Base-by-base conservation (phyloP, 2,113 vertebrate genomes). In the Acrocephalus kingi region DNA sequence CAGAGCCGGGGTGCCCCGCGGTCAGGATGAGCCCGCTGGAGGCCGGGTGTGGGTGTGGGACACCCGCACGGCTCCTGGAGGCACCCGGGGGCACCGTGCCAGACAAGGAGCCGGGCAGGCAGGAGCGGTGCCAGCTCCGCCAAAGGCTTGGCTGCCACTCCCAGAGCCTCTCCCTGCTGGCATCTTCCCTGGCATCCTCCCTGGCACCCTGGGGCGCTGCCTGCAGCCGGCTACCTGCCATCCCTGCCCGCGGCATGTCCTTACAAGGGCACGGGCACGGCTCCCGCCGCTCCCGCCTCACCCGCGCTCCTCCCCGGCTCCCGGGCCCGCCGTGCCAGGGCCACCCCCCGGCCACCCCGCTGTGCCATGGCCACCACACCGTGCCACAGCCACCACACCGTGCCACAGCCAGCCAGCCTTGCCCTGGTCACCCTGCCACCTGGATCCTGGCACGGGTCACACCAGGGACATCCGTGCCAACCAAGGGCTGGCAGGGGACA, bases 231-330 rank as follows among this genome's bases (percentile, higher is more conserved):
- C 76, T 55, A 82, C 95, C 86, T 77, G 61, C 61, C 76, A 15
- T 4, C 72, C 3, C 25, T 68, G 69, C 82, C 87, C 8, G 1
- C 82, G 10, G 52, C 78, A 87, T 94, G 71, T 33, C 96, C 93
- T 90, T 95, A 94, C 91, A 94, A 95, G 93, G 96, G 35, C 94
- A 94, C 52, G 28, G 90, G 81, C 92, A 93, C 25, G 0, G 81
- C 69, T 94, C 90, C 92, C 30, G 0, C 62, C 3, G 2, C 33
- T 10, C 61, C 62, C 11, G 31, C 37, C 64, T 61, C 2, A 3
- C 37, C 69, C 4, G 2, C 0, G 6, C 67, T 68, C 71, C 56
- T 79, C 45, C 81, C 45, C 0, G 6, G 68, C 81, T 21, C 58
- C 54, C 2, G 15, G 79, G 59, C 25, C 79, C 0, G 12, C 76